A percentile compares a stretch with the other conserved stretches of the same genome.
Evolutionary conservation across 2,113 vertebrate genomes (phyloP).

Genomic region (Glaucomys volans): DNA sequence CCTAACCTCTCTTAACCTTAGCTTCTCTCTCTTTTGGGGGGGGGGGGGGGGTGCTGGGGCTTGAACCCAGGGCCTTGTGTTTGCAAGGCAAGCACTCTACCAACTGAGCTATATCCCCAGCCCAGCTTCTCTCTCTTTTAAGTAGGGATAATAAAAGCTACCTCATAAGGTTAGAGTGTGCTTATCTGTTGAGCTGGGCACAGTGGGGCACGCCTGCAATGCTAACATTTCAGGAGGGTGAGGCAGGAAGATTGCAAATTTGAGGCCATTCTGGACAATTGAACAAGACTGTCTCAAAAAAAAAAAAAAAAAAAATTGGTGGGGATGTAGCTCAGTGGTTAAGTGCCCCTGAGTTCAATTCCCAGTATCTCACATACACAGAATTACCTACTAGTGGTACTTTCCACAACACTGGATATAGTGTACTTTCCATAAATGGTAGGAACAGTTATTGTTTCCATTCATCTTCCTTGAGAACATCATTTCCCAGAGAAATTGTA

Average conservation of each 20-base stretch:
- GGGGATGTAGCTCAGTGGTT: no score
- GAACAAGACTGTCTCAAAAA: neutral
- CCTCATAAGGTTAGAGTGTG: neutral
- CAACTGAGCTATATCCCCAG: no score
- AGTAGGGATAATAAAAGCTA: neutral
- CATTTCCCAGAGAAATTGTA: constrained; percentile 35
- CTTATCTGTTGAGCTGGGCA: neutral
- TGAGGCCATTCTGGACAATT: neutral
- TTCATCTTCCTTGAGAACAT: neutral
- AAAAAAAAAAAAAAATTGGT: neutral
- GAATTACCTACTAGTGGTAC: neutral
- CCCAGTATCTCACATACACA: no score
- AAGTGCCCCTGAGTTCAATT: no score
- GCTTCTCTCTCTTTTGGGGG: no score
- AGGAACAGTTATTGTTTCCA: neutral
- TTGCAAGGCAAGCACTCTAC: no score
- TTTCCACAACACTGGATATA: neutral
- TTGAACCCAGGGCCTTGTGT: no score
- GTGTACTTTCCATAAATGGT: neutral
- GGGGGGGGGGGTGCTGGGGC: no score
- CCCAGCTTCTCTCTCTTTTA: neutral
- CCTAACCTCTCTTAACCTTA: neutral
- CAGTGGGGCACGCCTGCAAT: neutral
- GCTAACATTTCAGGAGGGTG: neutral
- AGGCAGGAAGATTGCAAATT: neutral